Percentiles rank a stretch among this genome's conserved stretches.
Conservation (phyloP, 2,888 invertebrate genomes). For the Catocala nupta region DNA sequence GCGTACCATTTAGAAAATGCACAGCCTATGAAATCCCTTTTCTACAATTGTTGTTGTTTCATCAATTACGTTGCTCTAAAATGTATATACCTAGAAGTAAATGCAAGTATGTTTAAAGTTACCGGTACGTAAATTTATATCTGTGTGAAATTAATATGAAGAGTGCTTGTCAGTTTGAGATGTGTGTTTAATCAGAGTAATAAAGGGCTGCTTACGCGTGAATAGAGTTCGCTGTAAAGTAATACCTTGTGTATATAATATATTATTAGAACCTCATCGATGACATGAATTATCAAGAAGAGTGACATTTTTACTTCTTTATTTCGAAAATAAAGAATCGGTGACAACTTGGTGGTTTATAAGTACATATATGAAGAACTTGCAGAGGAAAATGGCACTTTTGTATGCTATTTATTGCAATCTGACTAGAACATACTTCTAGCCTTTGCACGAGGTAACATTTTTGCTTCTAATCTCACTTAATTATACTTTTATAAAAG, state of each 20-base stretch:
- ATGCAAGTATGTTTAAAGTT: constrained; percentile 33
- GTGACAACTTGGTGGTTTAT: no score
- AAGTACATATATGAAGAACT: no score
- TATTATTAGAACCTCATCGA: no score
- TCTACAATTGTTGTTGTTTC: constrained; percentile 19
- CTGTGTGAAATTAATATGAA: constrained; percentile 32
- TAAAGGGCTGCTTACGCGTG: neutral
- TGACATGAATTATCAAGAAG: no score
- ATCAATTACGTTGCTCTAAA: constrained; percentile 29
- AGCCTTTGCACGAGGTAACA: no score
- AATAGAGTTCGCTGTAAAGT: neutral
- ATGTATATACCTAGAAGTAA: constrained; percentile 13
- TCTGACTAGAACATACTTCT: no score
- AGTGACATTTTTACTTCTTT: no score
- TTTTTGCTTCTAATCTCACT: no score
- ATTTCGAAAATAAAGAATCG: no score
- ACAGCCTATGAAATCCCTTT: constrained; percentile 14
- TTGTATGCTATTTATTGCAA: no score
- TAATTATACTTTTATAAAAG: no score
- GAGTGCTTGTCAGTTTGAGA: constrained; percentile 19
- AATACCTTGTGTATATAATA: neutral
- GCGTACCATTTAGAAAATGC: constrained; percentile 10
- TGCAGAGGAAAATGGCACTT: no score
- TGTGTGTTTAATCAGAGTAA: constrained; percentile 11
- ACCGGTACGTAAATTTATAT: constrained; percentile 40